Evolutionary conservation across 2,888 invertebrate genomes (phyloP).

Genomic region (Suillia variegata): DNA sequence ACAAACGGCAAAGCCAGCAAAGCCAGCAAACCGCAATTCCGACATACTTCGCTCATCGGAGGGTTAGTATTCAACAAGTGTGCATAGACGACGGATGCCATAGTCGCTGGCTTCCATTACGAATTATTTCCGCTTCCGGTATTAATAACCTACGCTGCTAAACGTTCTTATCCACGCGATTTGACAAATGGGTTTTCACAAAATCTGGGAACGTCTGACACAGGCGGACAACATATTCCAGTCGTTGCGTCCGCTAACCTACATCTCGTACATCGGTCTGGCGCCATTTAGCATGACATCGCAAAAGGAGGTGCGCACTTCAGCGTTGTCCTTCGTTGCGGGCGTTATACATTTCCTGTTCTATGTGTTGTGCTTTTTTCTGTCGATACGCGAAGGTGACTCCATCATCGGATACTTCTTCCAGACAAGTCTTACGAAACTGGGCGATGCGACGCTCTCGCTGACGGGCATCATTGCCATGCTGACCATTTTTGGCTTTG

Average conservation of each 20-base stretch:
- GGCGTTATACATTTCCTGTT: constrained; percentile 52
- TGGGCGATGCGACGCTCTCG: constrained; percentile 53
- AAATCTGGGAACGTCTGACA: constrained; percentile 47
- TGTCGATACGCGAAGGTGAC: constrained; percentile 47
- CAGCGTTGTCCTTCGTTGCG: constrained; percentile 44
- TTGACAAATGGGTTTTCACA: constrained; percentile 43
- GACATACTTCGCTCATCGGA: too few species aligned
- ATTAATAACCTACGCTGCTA: too few species aligned
- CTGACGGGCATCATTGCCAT: constrained; percentile 54
- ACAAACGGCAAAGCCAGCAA: constrained; percentile 24
- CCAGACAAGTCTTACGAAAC: constrained; percentile 55
- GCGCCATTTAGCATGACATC: constrained; percentile 54
- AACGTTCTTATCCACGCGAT: too few species aligned
- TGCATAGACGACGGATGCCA: constrained; percentile 16
- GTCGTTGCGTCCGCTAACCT: constrained; percentile 51
- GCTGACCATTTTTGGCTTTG: constrained; percentile 54
- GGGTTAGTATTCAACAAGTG: constrained; percentile 35
- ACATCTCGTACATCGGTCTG: constrained; percentile 53
- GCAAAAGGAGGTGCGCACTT: constrained; percentile 51
- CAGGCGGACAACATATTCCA: constrained; percentile 57
- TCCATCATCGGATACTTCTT: constrained; percentile 59
- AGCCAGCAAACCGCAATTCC: constrained; percentile 2
- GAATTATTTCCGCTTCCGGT: neutral
- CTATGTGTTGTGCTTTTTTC: constrained; percentile 48
- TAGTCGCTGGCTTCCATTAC: neutral